Percentiles rank a stretch among this genome's conserved stretches.
These are phyloP conservation scores for Strigamia transsilvanica DNA, from an alignment of 2,888 invertebrate species.

Conservation along the genomic window DNA sequence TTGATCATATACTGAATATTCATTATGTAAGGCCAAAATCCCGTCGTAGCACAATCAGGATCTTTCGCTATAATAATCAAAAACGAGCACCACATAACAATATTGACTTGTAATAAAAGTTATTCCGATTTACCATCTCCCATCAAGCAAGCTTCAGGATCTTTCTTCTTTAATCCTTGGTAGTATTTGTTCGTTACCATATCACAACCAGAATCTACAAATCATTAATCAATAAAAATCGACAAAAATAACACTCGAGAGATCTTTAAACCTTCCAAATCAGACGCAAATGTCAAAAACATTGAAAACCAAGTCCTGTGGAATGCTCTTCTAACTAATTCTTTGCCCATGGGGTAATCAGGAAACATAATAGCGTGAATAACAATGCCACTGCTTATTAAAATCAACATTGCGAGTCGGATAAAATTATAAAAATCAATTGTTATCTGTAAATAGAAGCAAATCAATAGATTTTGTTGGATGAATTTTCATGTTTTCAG, in stretches of 20 bases:
- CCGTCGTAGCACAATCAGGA: conserved; percentile 55
- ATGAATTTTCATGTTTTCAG: conserved; percentile 52
- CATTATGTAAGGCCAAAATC: conserved; percentile 58
- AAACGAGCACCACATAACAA: not conserved
- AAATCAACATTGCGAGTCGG: conserved; percentile 62
- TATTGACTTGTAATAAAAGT: not conserved
- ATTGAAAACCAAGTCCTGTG: conserved; percentile 65
- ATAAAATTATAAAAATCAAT: conserved; percentile 63
- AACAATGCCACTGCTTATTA: conserved; percentile 63
- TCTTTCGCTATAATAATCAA: not conserved
- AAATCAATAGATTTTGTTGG: not conserved
- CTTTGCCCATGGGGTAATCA: conserved; percentile 61
- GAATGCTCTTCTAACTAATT: conserved; percentile 61
- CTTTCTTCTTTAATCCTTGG: not conserved
- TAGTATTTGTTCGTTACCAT: not conserved
- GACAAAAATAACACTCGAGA: not conserved
- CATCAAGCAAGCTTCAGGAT: conserved; percentile 11
- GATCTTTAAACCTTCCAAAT: conserved; percentile 59
- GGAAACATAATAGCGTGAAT: conserved; percentile 66
- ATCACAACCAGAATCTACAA: not conserved
- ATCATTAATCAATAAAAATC: conserved; percentile 54
- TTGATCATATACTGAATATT: conserved; percentile 61
- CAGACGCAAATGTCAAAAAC: conserved; percentile 63
- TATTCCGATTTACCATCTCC: conserved; percentile 18
- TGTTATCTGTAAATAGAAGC: conserved; percentile 59